Evolutionary conservation across 1,140 invertebrate genomes (phyloP).

Genomic region (Procambarus virginalis): DNA sequence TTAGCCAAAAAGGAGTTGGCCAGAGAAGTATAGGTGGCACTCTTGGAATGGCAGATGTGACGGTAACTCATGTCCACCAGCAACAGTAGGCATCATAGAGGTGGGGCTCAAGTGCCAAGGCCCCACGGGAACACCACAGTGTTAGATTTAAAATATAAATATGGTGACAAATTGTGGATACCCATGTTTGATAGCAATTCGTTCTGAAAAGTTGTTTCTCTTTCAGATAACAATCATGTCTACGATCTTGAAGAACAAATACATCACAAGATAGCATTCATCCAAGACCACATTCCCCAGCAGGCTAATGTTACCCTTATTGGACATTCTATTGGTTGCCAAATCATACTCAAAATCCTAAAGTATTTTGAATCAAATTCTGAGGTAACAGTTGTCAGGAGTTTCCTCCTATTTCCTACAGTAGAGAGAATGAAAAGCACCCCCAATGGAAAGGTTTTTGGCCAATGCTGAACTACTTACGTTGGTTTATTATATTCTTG

Average conservation of each 20-base stretch:
- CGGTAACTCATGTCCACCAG: no score
- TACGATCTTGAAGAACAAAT: conserved; percentile 41
- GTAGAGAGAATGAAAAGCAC: conserved; percentile 39
- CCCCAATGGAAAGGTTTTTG: conserved; percentile 37
- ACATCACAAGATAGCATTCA: conserved; percentile 37
- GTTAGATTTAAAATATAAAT: no score
- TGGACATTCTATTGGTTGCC: conserved; percentile 52
- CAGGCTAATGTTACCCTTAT: conserved; percentile 29
- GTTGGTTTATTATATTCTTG: conserved; percentile 33
- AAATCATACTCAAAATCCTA: conserved; percentile 40
- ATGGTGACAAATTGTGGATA: no score
- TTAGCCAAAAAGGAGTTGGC: no score
- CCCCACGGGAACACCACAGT: no score
- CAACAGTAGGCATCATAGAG: no score
- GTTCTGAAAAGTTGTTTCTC: not conserved
- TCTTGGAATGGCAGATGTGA: no score
- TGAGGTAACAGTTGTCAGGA: conserved; percentile 2
- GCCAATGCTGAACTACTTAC: conserved; percentile 34
- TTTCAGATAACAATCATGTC: conserved; percentile 27
- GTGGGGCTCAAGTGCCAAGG: no score
- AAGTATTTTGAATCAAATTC: conserved; percentile 31
- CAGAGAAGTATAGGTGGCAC: no score
- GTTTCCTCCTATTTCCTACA: conserved; percentile 42
- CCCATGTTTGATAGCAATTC: no score
- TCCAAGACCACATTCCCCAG: conserved; percentile 26